phyloP scores from a whole-genome alignment of 2,797 vertebrate genomes.

The Peromyscus eremicus region DNA sequence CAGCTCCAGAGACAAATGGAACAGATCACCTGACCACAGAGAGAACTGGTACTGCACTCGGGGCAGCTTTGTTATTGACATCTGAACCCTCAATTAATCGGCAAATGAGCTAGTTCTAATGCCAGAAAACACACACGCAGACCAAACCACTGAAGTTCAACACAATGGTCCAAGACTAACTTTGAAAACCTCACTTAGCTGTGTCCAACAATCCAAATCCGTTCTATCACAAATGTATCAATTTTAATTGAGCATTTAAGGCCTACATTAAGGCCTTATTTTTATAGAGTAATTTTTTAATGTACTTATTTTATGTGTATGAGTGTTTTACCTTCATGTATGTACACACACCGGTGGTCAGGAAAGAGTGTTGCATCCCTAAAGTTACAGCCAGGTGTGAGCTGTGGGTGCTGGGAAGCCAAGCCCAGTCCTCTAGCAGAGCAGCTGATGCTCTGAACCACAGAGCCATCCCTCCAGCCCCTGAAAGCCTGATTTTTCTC shows the following conservation, averaged over 20 bases:
- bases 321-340: background rate
- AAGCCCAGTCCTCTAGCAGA: background rate
- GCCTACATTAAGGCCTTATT: background rate
- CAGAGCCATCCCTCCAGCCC: background rate
- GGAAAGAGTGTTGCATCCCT: background rate
- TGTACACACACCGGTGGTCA: background rate
- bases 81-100: background rate
- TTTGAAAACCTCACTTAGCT: conserved; percentile 30
- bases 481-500: background rate
- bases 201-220: background rate
- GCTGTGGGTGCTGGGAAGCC: background rate
- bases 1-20: background rate
- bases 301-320: background rate
- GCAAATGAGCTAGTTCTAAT: background rate
- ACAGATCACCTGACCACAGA: background rate
- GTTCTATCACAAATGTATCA: background rate
- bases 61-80: background rate
- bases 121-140: background rate
- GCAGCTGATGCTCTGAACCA: background rate
- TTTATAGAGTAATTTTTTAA: background rate
- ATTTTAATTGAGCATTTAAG: conserved; percentile 30
- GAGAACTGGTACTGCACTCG: background rate
- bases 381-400: too few species aligned
- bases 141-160: background rate
- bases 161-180: background rate